Conservation (phyloP, 2,113 vertebrate species). For the Misgurnus anguillicaudatus region DNA sequence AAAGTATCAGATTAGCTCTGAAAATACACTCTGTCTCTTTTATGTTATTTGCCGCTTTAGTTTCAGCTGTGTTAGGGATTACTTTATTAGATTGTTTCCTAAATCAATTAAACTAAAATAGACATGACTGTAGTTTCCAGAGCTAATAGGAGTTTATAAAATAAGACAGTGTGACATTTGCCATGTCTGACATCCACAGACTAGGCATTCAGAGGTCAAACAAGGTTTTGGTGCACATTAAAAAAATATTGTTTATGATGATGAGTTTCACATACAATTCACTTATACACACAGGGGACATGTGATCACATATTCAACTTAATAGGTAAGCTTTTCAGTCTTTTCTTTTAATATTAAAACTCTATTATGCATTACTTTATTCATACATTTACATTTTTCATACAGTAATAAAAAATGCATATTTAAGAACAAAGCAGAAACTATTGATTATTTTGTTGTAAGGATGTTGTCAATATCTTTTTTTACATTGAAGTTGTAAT, state of each 20-base stretch:
- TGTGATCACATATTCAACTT: neutral
- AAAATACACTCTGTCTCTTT: conserved; percentile 18
- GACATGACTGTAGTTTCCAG: conserved; percentile 29
- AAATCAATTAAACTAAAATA: conserved; percentile 45
- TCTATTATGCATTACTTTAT: neutral
- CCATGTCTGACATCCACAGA: neutral
- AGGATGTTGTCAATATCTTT: neutral
- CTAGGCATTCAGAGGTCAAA: neutral
- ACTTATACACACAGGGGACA: neutral
- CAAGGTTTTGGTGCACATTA: neutral
- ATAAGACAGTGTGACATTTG: conserved; percentile 19
- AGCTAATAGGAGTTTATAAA: neutral
- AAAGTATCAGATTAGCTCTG: conserved; percentile 13
- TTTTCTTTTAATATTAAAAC: neutral
- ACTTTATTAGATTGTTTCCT: conserved; percentile 41
- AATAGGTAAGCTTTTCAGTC: neutral
- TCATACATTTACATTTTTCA: neutral
- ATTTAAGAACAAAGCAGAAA: neutral
- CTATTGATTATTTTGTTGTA: neutral
- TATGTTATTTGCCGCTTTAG: neutral
- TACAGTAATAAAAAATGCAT: neutral
- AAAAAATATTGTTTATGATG: neutral
- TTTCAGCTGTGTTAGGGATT: conserved; percentile 23
- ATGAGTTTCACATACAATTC: neutral
- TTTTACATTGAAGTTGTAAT: neutral